These are phyloP conservation scores for Myioborus melanocephalus DNA, from an alignment of 2,797 vertebrate species.

Conservation along the genomic window DNA sequence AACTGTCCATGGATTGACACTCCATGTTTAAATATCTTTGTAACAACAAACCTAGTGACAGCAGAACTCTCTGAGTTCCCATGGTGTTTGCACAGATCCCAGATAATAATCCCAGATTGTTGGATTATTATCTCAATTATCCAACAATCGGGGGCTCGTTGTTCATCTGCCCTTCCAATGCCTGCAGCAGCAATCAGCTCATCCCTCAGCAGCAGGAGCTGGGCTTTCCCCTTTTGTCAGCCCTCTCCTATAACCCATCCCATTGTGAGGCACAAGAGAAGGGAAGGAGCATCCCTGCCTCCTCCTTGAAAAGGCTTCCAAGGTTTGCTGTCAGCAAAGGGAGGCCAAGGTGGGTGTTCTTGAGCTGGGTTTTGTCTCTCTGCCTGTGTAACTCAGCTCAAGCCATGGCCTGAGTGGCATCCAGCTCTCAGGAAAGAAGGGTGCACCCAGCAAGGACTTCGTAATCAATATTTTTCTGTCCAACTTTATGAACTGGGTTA, in stretches of 20 bases:
- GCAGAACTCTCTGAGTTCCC: not conserved
- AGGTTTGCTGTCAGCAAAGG: not conserved
- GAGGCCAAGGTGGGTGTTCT: not conserved
- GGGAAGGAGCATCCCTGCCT: not conserved
- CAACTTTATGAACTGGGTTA: not conserved
- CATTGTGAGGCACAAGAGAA: not conserved
- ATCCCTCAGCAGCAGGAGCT: not conserved
- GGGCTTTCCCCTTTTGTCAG: not conserved
- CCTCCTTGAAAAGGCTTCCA: not conserved
- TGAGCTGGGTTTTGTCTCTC: not conserved
- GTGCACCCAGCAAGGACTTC: not conserved
- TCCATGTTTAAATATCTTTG: not conserved
- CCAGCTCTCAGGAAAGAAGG: not conserved
- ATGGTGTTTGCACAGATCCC: not conserved
- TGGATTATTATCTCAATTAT: no score
- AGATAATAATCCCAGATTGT: not conserved
- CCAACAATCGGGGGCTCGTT: not conserved
- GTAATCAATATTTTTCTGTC: not conserved
- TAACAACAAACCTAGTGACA: not conserved
- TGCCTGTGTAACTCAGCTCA: not conserved
- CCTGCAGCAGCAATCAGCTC: not conserved
- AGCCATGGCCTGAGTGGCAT: not conserved
- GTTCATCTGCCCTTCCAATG: not conserved
- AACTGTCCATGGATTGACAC: not conserved
- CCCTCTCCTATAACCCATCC: not conserved